A percentile compares a stretch with the other conserved stretches of the same genome.
phyloP scores from a whole-genome alignment of 2,888 invertebrate genomes.

The Apamea sordens region DNA sequence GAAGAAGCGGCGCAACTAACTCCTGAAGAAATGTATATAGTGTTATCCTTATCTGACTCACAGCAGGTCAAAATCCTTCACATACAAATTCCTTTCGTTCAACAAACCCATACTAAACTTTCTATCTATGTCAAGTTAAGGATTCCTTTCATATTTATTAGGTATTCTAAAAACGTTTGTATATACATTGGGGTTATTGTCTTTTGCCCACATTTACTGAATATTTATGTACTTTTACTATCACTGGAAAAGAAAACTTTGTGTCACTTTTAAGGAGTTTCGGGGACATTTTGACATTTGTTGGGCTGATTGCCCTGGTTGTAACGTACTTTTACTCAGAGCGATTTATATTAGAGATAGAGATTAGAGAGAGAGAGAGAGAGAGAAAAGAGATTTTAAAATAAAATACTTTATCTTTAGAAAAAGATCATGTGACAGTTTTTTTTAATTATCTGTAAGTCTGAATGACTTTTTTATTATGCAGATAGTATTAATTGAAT shows the following conservation, averaged over 20 bases:
- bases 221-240: conserved; percentile 62
- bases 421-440: too few species aligned
- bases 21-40: neutral
- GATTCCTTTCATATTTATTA: conserved; percentile 16
- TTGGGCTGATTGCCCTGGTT: too few species aligned
- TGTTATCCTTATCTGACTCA: conserved; percentile 6
- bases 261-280: conserved; percentile 29
- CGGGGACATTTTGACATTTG: conserved; percentile 9
- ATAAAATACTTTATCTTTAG: too few species aligned
- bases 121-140: conserved; percentile 35
- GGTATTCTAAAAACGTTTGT: conserved; percentile 38
- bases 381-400: too few species aligned
- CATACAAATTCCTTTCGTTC: conserved; percentile 29
- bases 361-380: too few species aligned
- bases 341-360: too few species aligned
- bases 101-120: conserved; percentile 36
- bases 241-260: conserved; percentile 44
- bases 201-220: conserved; percentile 36
- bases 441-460: too few species aligned
- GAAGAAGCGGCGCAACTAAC: neutral
- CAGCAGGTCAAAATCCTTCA: conserved; percentile 5
- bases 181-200: conserved; percentile 52
- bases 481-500: neutral
- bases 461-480: too few species aligned
- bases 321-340: too few species aligned